These are phyloP conservation scores for Bellardia pandia DNA, from an alignment of 2,888 invertebrate species.

Conservation along the genomic window DNA sequence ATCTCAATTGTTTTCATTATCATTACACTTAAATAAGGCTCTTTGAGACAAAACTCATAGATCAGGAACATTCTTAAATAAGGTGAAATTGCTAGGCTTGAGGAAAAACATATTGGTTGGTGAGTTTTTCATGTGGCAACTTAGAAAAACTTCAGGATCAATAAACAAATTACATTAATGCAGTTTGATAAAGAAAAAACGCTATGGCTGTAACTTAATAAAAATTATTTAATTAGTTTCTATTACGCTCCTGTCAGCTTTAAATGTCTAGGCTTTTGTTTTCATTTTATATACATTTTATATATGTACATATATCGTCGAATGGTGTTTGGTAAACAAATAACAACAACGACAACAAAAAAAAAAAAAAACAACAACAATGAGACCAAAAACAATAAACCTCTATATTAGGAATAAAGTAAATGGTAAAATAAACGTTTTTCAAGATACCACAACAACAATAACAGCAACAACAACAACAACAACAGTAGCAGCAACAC, in stretches of 20 bases:
- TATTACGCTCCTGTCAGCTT: constrained; percentile 28
- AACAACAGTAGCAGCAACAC: not conserved
- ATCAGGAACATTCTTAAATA: too few species aligned
- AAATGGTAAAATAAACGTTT: constrained; percentile 61
- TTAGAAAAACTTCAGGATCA: too few species aligned
- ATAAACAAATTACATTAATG: too few species aligned
- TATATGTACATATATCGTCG: not conserved
- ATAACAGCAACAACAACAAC: not conserved
- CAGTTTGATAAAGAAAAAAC: too few species aligned
- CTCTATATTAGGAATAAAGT: constrained; percentile 57
- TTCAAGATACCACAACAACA: constrained; percentile 37
- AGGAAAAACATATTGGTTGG: too few species aligned
- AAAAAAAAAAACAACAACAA: not conserved
- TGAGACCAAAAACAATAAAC: constrained; percentile 13
- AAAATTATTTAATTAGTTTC: constrained; percentile 4
- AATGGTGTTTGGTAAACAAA: constrained; percentile 64
- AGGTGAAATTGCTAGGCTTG: too few species aligned
- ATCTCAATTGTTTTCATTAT: not conserved
- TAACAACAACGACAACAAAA: constrained; percentile 15
- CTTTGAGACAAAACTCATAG: too few species aligned
- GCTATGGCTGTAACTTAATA: too few species aligned
- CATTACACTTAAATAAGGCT: too few species aligned
- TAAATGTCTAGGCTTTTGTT: not conserved
- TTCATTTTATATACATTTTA: not conserved
- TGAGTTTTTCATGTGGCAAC: too few species aligned